phyloP scores from a whole-genome alignment of 2,888 invertebrate species.

The Diaprepes abbreviatus region DNA sequence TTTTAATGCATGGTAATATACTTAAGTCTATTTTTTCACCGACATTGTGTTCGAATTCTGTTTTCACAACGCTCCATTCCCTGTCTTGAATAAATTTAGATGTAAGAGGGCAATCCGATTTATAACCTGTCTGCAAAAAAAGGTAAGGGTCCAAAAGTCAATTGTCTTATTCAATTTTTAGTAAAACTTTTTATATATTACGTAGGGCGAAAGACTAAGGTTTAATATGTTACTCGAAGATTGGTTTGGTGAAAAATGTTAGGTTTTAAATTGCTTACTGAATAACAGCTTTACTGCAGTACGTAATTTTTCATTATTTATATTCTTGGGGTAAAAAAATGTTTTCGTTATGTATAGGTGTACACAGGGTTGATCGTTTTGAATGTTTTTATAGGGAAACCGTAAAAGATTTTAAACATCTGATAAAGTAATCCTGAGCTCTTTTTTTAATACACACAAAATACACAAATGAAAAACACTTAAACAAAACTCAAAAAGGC shows the following conservation, averaged over 20 bases:
- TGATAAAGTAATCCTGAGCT: no score
- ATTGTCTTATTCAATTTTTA: neutral
- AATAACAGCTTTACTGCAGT: neutral
- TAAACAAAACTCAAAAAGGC: no score
- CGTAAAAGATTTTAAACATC: no score
- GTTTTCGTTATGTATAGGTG: no score
- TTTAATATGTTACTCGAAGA: neutral
- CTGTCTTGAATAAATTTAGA: neutral
- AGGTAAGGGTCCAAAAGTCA: constrained; percentile 1
- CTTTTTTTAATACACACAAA: no score
- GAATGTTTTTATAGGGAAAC: no score
- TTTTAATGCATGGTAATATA: no score
- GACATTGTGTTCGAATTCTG: no score
- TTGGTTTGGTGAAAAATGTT: neutral
- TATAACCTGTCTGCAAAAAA: neutral
- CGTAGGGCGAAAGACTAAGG: neutral
- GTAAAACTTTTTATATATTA: neutral
- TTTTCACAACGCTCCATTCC: neutral
- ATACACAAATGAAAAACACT: no score
- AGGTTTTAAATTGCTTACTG: neutral
- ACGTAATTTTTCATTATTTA: neutral
- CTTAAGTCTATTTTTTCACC: no score
- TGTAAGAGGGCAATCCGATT: neutral
- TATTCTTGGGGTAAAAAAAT: neutral
- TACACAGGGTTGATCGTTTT: no score